Base-by-base conservation (phyloP, 2,797 vertebrate genomes). In the Furcifer pardalis region DNA sequence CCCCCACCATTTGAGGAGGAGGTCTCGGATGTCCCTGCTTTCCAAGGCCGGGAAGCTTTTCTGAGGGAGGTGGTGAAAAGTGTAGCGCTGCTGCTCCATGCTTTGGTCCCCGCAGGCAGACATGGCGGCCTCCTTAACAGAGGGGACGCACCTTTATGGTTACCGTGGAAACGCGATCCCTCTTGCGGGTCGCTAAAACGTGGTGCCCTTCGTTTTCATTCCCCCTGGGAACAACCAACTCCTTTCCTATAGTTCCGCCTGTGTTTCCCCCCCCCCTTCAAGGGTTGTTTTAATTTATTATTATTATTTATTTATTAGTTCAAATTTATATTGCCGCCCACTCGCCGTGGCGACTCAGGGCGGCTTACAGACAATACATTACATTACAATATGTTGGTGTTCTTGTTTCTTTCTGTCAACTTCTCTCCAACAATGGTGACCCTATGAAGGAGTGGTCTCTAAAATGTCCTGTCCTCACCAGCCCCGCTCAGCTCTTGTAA, bases 1-100 rank as follows among this genome's bases (percentile, higher is more conserved):
- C 95, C 74, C 81, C 84, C 95, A 97, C 96, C 96, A 97, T 89
- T 96, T 96, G 73, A 93, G 92, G 35, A 97, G 94, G 2, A 93
- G 91, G 12, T 85, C 84, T 25, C 73, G 79, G 87, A 63, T 89
- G 63, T 91, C 92, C n/a, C 35, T 78, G 84, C 82, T 72, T 78
- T 92, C 89, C 85, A 96, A 87, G 56, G 84, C 93, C 40, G 83
- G 65, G 85, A 96, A 96, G 1, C 79, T 37, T 89, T 90, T 96
- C 82, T 94, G 93, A 19, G 94, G 93, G 77, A 97, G 87, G 4
- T 74, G 82, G 40, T 92, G 89, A 87, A 97, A 97, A 4, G n/a
- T 84, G 77, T 94, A 94, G 2, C 9, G 32, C 0, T 46, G 32
- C 0, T 46, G 21, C 10, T 5, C 32, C 8, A 5, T 2, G 5